These are phyloP conservation scores for Siderastrea siderea DNA, from an alignment of 92 coral and sea anemone species.

Conservation along the genomic window DNA sequence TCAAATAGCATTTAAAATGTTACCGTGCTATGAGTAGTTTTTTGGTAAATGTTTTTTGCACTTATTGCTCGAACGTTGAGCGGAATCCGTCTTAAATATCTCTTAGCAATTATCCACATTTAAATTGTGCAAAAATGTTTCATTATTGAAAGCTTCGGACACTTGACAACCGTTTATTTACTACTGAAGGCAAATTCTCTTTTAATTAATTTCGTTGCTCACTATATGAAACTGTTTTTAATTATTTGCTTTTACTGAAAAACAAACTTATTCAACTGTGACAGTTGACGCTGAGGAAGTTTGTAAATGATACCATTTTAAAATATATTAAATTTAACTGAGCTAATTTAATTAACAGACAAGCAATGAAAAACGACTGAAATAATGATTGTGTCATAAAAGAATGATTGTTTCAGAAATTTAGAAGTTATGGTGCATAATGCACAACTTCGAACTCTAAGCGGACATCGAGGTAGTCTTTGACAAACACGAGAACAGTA, in stretches of 20 bases:
- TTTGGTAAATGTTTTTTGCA: too few species aligned
- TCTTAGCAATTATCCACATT: not conserved
- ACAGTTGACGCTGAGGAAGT: not conserved
- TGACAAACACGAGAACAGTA: too few species aligned
- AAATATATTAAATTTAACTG: not conserved
- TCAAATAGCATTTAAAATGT: too few species aligned
- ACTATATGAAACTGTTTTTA: not conserved
- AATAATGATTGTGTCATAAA: not conserved
- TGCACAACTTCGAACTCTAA: not conserved
- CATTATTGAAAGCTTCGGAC: conserved; percentile 1
- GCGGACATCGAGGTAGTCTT: too few species aligned
- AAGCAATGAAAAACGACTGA: not conserved
- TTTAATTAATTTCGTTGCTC: conserved; percentile 22
- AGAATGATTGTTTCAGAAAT: not conserved
- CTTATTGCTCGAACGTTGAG: too few species aligned
- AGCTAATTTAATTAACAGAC: not conserved
- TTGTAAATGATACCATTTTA: conserved; percentile 2
- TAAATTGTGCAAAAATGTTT: not conserved
- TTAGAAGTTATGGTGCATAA: not conserved
- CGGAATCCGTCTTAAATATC: too few species aligned
- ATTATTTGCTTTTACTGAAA: not conserved
- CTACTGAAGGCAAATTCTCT: conserved; percentile 9
- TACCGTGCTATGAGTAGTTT: too few species aligned
- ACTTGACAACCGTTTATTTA: conserved; percentile 14
- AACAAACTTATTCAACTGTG: conserved; percentile 17